Conservation (phyloP, 1,140 invertebrate genomes). For the Drosophila sucinea region DNA sequence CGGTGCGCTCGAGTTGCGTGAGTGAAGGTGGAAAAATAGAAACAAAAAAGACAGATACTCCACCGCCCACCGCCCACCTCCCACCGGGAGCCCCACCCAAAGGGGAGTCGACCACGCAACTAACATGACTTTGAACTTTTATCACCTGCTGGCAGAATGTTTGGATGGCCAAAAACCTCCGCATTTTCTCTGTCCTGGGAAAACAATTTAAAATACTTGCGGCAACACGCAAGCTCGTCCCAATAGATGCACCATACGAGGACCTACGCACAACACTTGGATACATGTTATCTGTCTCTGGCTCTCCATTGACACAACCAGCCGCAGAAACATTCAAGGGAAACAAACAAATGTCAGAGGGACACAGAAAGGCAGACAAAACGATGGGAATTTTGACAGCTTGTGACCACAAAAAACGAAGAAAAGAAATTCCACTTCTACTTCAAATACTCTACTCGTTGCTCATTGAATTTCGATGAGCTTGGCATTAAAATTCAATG, state of each 20-base stretch:
- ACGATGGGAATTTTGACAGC: slow-evolving; percentile 11
- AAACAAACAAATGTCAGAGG: slow-evolving; percentile 37
- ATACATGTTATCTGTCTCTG: slow-evolving; percentile 36
- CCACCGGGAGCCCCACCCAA: no score
- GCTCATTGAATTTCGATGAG: slow-evolving; percentile 13
- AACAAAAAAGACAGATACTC: slow-evolving; percentile 27
- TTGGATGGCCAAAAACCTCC: slow-evolving; percentile 8
- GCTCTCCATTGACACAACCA: slow-evolving; percentile 36
- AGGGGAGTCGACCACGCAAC: slow-evolving; percentile 39
- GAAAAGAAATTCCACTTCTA: not conserved
- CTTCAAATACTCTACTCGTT: not conserved
- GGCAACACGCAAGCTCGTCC: slow-evolving; percentile 44
- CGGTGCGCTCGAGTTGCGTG: slow-evolving; percentile 31
- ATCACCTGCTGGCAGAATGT: slow-evolving; percentile 53
- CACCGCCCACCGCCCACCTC: not conserved
- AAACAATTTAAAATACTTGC: slow-evolving; percentile 62
- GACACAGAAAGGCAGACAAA: not conserved
- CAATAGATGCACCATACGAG: slow-evolving; percentile 1
- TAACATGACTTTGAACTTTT: slow-evolving; percentile 70
- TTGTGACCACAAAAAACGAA: not conserved
- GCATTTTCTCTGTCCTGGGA: slow-evolving; percentile 25
- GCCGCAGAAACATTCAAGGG: slow-evolving; percentile 29
- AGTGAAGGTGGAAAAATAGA: slow-evolving; percentile 27
- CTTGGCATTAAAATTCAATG: slow-evolving; percentile 12
- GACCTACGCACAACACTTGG: slow-evolving; percentile 25